A percentile compares a stretch with the other conserved stretches of the same genome.
Evolutionary conservation across 2,113 vertebrate species (phyloP).

Genomic region (Mormyrus iriodes): DNA sequence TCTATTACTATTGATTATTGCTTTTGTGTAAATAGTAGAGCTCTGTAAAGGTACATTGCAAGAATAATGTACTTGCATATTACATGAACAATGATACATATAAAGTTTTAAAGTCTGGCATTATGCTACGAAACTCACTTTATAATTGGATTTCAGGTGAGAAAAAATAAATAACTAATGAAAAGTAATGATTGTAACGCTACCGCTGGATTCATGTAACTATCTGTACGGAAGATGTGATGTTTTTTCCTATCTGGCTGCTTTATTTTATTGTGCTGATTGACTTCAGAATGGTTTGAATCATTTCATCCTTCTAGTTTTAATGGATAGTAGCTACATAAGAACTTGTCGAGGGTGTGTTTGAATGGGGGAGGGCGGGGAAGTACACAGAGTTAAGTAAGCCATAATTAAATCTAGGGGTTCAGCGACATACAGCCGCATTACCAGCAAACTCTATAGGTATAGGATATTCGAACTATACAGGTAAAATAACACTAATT

Average conservation of each 20-base stretch:
- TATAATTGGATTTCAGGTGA: not conserved
- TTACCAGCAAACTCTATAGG: conserved; percentile 22
- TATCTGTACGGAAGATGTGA: not conserved
- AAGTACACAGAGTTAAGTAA: conserved; percentile 28
- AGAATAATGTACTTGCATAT: not conserved
- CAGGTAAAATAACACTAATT: not conserved
- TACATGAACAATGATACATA: not conserved
- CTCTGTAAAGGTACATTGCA: not conserved
- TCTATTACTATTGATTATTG: not conserved
- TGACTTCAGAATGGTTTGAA: not conserved
- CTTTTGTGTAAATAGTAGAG: not conserved
- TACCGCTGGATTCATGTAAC: not conserved
- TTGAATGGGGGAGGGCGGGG: not conserved
- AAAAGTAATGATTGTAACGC: not conserved
- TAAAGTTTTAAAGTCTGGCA: not conserved
- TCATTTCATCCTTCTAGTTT: not conserved
- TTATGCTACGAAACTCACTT: not conserved
- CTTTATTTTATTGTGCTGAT: not conserved
- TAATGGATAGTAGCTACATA: not conserved
- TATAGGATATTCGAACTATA: no score
- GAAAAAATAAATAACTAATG: not conserved
- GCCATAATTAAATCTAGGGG: conserved; percentile 23
- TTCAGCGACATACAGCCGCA: conserved; percentile 42
- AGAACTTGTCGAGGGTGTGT: not conserved
- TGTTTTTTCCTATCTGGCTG: not conserved